Evolutionary conservation across 2,888 invertebrate genomes (phyloP).

Genomic region (Ophioninae sp.): DNA sequence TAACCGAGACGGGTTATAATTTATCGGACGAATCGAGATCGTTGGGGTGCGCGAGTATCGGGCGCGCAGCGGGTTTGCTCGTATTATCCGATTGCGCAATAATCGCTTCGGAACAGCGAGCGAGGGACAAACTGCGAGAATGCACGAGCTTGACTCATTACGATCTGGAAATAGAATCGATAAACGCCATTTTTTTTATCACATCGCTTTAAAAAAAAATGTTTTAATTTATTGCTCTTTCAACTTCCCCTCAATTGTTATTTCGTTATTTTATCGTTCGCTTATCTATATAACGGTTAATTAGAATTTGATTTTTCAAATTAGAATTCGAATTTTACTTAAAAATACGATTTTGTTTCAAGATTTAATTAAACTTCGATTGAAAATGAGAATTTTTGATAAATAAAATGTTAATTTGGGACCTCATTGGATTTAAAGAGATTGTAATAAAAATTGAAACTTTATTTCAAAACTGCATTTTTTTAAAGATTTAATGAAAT

Average conservation of each 20-base stretch:
- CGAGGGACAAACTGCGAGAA: constrained; percentile 29
- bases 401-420: too few species aligned
- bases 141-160: constrained; percentile 58
- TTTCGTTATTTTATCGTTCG: too few species aligned
- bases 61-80: constrained; percentile 1
- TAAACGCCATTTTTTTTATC: constrained; percentile 46
- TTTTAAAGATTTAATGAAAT: too few species aligned
- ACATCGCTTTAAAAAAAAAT: constrained; percentile 28
- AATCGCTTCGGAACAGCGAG: constrained; percentile 42
- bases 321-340: too few species aligned
- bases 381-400: too few species aligned
- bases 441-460: too few species aligned
- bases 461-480: too few species aligned
- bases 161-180: constrained; percentile 61
- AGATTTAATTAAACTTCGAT: too few species aligned
- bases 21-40: constrained; percentile 50
- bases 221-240: constrained; percentile 25
- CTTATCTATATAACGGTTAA: too few species aligned
- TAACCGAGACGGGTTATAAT: constrained; percentile 25
- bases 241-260: constrained; percentile 24
- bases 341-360: too few species aligned
- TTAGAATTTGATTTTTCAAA: too few species aligned
- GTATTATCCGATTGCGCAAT: constrained; percentile 63
- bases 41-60: constrained; percentile 31
- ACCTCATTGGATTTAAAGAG: too few species aligned